Percentiles rank a stretch among this genome's conserved stretches.
Conservation (phyloP, 2,888 invertebrate genomes). For the Sepiola atlantica region DNA sequence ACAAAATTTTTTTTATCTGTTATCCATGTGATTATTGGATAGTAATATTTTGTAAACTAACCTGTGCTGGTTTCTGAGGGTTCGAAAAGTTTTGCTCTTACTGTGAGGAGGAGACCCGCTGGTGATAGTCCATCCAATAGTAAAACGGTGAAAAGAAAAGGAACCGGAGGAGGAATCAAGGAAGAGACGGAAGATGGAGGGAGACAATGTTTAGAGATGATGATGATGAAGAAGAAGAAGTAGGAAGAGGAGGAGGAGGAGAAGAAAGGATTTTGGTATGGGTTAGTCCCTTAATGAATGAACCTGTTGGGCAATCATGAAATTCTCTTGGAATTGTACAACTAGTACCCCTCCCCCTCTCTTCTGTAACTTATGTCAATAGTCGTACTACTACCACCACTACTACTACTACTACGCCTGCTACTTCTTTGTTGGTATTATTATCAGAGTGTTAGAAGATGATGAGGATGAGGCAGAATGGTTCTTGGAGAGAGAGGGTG, state of each 20-base stretch:
- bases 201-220: too few species aligned
- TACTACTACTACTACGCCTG: not conserved
- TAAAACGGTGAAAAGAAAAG: not conserved
- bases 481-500: not conserved
- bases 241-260: too few species aligned
- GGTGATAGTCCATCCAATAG: slow-evolving; percentile 1
- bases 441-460: not conserved
- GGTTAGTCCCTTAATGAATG: not conserved
- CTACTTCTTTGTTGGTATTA: not conserved
- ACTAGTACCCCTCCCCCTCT: not conserved
- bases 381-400: not conserved
- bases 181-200: not conserved
- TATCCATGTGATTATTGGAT: not conserved
- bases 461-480: not conserved
- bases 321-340: not conserved
- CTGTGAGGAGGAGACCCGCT: not conserved
- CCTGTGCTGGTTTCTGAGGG: not conserved
- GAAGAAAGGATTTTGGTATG: not conserved
- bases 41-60: not conserved
- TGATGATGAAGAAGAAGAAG: not conserved
- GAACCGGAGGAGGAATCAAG: not conserved
- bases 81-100: not conserved
- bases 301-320: not conserved
- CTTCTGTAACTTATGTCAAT: not conserved
- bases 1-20: too few species aligned